Evolutionary conservation across 2,113 vertebrate species (phyloP).

Genomic region (Brachypodius melanocephalos): DNA sequence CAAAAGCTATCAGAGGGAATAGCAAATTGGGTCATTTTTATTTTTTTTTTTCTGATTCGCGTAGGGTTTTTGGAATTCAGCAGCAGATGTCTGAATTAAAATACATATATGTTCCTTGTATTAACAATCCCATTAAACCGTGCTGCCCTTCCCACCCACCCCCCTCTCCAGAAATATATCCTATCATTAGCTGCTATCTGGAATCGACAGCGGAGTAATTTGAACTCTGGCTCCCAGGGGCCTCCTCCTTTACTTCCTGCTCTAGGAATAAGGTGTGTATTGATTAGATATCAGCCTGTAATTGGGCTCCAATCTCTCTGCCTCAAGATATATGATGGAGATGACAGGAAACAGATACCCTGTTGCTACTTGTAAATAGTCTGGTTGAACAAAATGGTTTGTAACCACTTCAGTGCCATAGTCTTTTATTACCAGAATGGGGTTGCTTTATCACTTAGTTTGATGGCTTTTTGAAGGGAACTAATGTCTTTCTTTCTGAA

Average conservation of each 20-base stretch:
- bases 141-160: conserved; percentile 24
- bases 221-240: conserved; percentile 90
- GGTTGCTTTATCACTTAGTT: neutral
- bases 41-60: neutral
- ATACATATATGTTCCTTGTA: conserved; percentile 45
- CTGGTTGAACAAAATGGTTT: conserved; percentile 83
- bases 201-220: conserved; percentile 91
- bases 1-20: neutral
- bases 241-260: conserved; percentile 93
- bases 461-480: neutral
- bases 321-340: conserved; percentile 89
- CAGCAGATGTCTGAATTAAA: conserved; percentile 63
- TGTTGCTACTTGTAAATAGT: conserved; percentile 90
- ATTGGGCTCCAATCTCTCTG: conserved; percentile 91
- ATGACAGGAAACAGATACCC: conserved; percentile 90
- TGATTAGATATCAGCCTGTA: conserved; percentile 95
- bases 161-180: conserved; percentile 73
- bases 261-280: conserved; percentile 92
- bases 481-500: neutral
- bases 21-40: neutral
- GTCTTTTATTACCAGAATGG: conserved; percentile 3
- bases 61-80: conserved; percentile 2
- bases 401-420: conserved; percentile 81
- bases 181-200: conserved; percentile 91
- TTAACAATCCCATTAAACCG: conserved; percentile 66